Evolutionary conservation across 2,113 vertebrate species (phyloP), one percentile per base, ranked within the genome.

Genomic region (Furnarius figulus): DNA sequence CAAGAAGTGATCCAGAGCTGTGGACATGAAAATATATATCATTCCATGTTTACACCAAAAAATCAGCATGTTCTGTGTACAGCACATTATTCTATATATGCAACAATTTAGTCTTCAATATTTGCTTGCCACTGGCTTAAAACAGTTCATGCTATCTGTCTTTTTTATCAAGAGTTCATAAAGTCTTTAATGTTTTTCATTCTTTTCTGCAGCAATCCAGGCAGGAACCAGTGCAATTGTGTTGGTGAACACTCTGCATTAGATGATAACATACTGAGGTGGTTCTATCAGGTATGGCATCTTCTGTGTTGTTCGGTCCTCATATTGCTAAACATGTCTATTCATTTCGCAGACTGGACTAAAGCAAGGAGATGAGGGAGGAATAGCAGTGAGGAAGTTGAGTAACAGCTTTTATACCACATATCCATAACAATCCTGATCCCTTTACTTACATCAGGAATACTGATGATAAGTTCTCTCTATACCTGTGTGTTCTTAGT

Each of bases 221-320:
- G 4, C 11, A 73, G 59, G 10, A 80, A 96, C 55, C 44, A 73
- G 53, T 97, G 96, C 56, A 67, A 8, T 19, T 97, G 94, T 88
- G 58, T 44, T 18, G 55, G 12, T 13, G 87, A 97, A 50, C 31
- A 1, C 20, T 97, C 94, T 1, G 33, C 22, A 31, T 79, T 97
- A 44, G 46, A 56, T n/a, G 88, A 75, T 19, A 46, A 20, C 20
- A 71, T 97, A 53, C 6, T 92, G 56, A 97, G 91, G 63, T 98
- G 97, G 97, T 95, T 88, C 59, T 98, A 97, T 44, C 97, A 97
- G 97, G 98, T 98, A 87, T 91, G 94, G 12, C 15, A 70, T 50
- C 58, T 84, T 71, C 27, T 22, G 19, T 56, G 7, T 53, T 90
- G 7, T 82, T 83, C 61, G 39, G 8, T 14, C 73, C 14, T 84